Percentiles rank a stretch among this genome's conserved stretches.
Evolutionary conservation across 1,140 invertebrate genomes (phyloP).

Genomic region (Lordiphosa collinella): DNA sequence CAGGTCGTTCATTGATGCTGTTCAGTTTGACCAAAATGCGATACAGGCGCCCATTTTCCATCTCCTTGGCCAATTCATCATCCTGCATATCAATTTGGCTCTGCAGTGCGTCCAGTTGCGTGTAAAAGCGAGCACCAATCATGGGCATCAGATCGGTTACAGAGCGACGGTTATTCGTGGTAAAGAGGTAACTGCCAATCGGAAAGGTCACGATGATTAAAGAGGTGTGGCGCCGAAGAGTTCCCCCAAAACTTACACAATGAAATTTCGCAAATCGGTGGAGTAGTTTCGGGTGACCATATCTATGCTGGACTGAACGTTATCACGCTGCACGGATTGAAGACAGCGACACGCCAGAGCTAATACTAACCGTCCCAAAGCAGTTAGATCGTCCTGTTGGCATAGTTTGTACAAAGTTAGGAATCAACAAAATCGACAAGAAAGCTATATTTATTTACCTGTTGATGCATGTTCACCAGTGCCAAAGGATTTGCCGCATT

Average conservation of each 20-base stretch:
- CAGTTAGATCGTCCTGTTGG: constrained; percentile 92
- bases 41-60: constrained; percentile 96
- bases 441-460: constrained; percentile 41
- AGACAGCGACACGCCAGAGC: constrained; percentile 94
- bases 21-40: constrained; percentile 94
- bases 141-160: constrained; percentile 99
- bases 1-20: constrained; percentile 95
- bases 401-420: not conserved
- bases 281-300: constrained; percentile 94
- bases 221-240: not conserved
- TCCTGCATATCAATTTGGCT: constrained; percentile 93
- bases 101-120: constrained; percentile 94
- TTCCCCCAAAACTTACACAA: constrained; percentile 86
- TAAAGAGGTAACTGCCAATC: constrained; percentile 86
- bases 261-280: constrained; percentile 94
- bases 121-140: constrained; percentile 98
- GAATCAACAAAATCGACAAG: not conserved
- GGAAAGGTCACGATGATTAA: not conserved
- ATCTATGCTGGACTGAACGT: constrained; percentile 92
- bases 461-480: constrained; percentile 88
- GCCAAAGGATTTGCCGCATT: constrained; percentile 81
- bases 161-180: constrained; percentile 85
- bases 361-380: constrained; percentile 94
- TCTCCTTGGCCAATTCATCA: constrained; percentile 93
- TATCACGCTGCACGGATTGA: constrained; percentile 91